Conservation (phyloP, 1,140 invertebrate species). For the Amphibalanus amphitrite region DNA sequence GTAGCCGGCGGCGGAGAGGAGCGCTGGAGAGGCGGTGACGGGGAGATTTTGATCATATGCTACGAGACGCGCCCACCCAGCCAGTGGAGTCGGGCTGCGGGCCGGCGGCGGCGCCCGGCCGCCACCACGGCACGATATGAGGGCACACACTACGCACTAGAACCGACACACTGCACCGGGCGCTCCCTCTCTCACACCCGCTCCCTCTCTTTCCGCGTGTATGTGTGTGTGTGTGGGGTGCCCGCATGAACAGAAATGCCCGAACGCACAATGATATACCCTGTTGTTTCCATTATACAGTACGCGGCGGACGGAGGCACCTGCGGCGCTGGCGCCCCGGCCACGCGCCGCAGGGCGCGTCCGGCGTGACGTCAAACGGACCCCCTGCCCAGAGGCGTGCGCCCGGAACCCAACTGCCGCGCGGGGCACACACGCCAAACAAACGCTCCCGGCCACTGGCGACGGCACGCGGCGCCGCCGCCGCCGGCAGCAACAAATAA, state of each 20-base stretch:
- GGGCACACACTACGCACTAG: background rate
- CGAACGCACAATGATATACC: background rate
- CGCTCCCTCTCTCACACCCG: too few species aligned
- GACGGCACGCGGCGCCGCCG: too few species aligned
- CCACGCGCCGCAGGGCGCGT: too few species aligned
- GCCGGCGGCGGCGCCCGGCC: too few species aligned
- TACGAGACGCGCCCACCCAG: background rate
- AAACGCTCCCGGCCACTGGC: background rate
- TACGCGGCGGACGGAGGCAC: too few species aligned
- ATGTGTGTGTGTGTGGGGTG: background rate
- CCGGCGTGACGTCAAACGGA: background rate
- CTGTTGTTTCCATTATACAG: conserved; percentile 1
- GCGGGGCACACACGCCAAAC: background rate
- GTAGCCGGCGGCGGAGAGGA: too few species aligned
- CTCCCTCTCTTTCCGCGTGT: background rate
- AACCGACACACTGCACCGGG: too few species aligned
- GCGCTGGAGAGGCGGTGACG: background rate
- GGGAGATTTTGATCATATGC: background rate
- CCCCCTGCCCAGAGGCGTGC: background rate
- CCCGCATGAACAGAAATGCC: background rate
- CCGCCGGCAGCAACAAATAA: background rate
- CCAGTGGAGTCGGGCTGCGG: background rate
- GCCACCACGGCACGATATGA: background rate
- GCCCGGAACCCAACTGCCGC: background rate
- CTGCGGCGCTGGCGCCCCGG: too few species aligned